These are phyloP conservation scores for Agriopis leucophaearia DNA, from an alignment of 2,888 invertebrate genomes.

Conservation along the genomic window DNA sequence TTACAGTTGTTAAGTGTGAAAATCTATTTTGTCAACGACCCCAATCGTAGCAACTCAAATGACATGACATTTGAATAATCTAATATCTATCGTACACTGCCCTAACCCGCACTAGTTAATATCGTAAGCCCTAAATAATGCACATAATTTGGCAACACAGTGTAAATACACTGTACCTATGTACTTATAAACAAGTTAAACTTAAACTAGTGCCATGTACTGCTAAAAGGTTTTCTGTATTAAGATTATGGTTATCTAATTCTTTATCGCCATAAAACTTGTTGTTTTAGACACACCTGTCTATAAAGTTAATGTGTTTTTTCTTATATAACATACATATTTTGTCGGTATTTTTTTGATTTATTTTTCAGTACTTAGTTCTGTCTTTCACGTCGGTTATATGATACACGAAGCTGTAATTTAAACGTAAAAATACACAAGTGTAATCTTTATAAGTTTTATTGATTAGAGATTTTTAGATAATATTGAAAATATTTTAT, in stretches of 20 bases:
- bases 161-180: background rate
- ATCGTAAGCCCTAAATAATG: too few relatives aligned
- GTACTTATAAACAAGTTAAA: too few relatives aligned
- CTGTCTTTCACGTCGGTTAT: constrained; percentile 4
- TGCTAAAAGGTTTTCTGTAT: background rate
- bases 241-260: background rate
- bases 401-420: background rate
- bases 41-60: too few relatives aligned
- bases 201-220: background rate
- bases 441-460: too few relatives aligned
- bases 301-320: constrained; percentile 14
- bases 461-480: too few relatives aligned
- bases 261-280: constrained; percentile 3
- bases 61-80: too few relatives aligned
- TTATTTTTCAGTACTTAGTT: background rate
- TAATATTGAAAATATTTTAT: too few relatives aligned
- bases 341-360: background rate
- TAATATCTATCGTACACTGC: too few relatives aligned
- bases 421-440: background rate
- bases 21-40: too few relatives aligned
- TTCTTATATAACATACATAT: constrained; percentile 12
- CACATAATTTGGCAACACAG: too few relatives aligned
- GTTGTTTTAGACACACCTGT: constrained; percentile 11
- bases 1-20: too few relatives aligned
- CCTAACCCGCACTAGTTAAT: too few relatives aligned